Evolutionary conservation across 1,140 invertebrate genomes (phyloP).

Genomic region (Babylonia areolata): DNA sequence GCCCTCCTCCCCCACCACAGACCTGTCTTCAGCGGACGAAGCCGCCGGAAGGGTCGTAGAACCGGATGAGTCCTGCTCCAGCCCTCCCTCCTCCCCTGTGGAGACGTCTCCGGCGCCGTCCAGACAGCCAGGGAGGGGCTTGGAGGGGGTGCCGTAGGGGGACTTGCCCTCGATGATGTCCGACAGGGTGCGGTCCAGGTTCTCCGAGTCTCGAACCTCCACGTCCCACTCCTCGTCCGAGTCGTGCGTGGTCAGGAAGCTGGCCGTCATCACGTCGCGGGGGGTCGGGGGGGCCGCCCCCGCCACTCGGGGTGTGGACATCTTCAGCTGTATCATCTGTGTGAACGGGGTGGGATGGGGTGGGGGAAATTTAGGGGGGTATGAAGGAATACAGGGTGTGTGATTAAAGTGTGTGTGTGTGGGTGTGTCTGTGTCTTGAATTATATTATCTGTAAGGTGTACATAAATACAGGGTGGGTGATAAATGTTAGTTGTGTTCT

Average conservation of each 20-base stretch:
- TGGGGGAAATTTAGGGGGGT: not conserved
- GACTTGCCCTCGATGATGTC: constrained; percentile 70
- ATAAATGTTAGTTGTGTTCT: no score
- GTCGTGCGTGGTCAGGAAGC: constrained; percentile 51
- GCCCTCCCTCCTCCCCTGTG: not conserved
- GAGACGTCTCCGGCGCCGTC: not conserved
- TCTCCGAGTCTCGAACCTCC: constrained; percentile 68
- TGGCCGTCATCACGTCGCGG: constrained; percentile 43
- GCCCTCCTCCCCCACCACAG: not conserved
- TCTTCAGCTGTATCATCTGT: constrained; percentile 70
- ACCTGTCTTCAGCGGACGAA: not conserved
- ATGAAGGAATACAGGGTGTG: not conserved
- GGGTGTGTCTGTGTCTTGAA: no score
- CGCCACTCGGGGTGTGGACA: constrained; percentile 50
- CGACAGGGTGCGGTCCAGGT: constrained; percentile 67
- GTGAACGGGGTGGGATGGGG: not conserved
- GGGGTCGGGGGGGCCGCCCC: constrained; percentile 22
- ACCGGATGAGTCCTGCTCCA: not conserved
- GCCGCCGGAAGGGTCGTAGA: no score
- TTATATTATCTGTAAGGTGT: no score
- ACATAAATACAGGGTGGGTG: no score
- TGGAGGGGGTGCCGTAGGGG: constrained; percentile 10
- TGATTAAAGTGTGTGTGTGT: no score
- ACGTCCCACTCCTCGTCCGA: constrained; percentile 63
- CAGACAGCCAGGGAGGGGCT: not conserved